Conservation (phyloP, 1,140 invertebrate genomes). For the Macrobrachium rosenbergii region DNA sequence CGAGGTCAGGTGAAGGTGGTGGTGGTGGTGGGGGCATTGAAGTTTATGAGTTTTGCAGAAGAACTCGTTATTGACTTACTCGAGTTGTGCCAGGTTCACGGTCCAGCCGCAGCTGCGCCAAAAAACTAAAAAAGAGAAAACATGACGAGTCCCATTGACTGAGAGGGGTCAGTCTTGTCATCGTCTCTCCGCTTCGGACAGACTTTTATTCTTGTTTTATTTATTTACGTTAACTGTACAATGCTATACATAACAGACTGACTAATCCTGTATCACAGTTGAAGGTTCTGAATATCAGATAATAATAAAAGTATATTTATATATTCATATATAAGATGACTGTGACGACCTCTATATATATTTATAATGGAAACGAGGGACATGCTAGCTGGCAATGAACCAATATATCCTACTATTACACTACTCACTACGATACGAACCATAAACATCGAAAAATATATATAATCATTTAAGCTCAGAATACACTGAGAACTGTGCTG, state of each 20-base stretch:
- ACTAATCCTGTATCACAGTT: slow-evolving; percentile 59
- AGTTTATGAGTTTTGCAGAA: too few relatives aligned
- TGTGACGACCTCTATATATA: slow-evolving; percentile 35
- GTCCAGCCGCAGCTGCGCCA: slow-evolving; percentile 31
- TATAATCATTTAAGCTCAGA: too few relatives aligned
- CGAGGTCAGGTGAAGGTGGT: too few relatives aligned
- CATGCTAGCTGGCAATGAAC: slow-evolving; percentile 5
- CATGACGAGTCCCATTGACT: slow-evolving; percentile 28
- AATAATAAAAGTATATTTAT: slow-evolving; percentile 28
- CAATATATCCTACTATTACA: too few relatives aligned
- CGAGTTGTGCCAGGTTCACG: neutral
- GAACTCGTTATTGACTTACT: too few relatives aligned
- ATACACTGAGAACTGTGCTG: too few relatives aligned
- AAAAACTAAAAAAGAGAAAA: neutral
- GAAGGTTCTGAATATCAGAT: slow-evolving; percentile 60
- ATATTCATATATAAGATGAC: slow-evolving; percentile 13
- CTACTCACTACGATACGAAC: too few relatives aligned
- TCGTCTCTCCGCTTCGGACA: neutral
- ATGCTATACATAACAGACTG: slow-evolving; percentile 13
- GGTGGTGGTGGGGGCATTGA: too few relatives aligned
- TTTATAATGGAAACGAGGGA: neutral
- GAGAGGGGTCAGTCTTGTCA: slow-evolving; percentile 7
- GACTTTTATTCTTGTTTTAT: neutral
- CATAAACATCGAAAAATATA: neutral
- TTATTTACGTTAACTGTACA: neutral